Base-by-base conservation (phyloP, 2,797 vertebrate species). In the Hippopotamyrus pictus region DNA sequence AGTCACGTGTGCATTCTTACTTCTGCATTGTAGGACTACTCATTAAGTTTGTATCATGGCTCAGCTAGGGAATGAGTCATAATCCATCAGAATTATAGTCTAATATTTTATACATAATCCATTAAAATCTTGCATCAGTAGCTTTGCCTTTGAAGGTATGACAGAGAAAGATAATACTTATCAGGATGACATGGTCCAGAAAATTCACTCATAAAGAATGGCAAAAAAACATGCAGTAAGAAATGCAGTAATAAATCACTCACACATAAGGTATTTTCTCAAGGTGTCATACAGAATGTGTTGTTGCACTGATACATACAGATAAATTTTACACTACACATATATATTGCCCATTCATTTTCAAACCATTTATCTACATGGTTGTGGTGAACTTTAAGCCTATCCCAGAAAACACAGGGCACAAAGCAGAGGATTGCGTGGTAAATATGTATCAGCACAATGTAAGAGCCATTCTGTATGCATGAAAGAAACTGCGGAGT, bases 71-170 rank as follows among this genome's bases (percentile, higher is more conserved):
- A 46, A 82, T 82, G 76, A 82, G 41, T n/a, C 41, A 82, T n/a
- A 46, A 82, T 82, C 37, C 41, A 82, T 82, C 76, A 82, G 7
- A 82, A 46, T 44, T 73, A 73, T 37, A 73, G 65, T 73, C 12
- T 73, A 82, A 82, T 82, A 11, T 44, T 46, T 82, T 22, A 82
- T 46, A 82, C 76, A 82, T 19, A 79, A 79, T 79, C 37, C 73
- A 82, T 82, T 82, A 82, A 82, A 82, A 82, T 19, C 73, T 79
- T 41, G 73, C 73, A 79, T 46, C 76, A 82, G 41, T 44, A 82
- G 41, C 17, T 82, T 44, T 44, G 41, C 41, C 41, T 79, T 82
- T 82, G 76, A 82, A n/a, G 41, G 19, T 82, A 44, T 46, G 76
- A 82, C 76, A 46, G 37, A 44, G 76, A 46, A 82, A 46, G 19